Conservation (phyloP, 2,888 invertebrate species). For the Myathropa florea region DNA sequence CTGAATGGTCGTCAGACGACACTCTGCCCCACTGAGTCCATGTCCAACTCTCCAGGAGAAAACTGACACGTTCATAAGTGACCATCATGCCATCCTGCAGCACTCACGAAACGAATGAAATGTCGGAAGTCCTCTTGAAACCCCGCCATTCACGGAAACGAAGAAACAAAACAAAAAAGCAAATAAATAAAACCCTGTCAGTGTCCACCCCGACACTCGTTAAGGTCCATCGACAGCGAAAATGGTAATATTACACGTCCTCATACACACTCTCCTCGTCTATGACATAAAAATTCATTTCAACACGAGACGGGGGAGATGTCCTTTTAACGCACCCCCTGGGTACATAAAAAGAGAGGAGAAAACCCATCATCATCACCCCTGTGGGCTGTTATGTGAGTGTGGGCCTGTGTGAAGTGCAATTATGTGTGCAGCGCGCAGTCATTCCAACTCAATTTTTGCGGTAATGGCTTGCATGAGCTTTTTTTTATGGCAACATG, state of each 20-base stretch:
- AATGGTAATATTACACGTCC: constrained; percentile 33
- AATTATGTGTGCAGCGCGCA: constrained; percentile 45
- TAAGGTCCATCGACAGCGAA: constrained; percentile 23
- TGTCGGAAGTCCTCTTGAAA: neutral
- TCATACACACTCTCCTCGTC: neutral
- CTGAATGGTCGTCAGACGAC: no score
- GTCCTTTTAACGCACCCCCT: neutral
- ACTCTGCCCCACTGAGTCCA: neutral
- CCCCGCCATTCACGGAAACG: neutral
- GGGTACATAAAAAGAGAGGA: neutral
- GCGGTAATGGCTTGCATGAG: constrained; percentile 39
- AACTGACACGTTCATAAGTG: neutral
- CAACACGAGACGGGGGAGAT: neutral
- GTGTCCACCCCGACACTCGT: neutral
- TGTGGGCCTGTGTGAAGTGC: constrained; percentile 5
- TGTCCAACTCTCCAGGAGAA: neutral
- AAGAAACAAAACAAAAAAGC: neutral
- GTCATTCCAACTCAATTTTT: constrained; percentile 43
- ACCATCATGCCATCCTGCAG: neutral
- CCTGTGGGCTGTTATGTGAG: no score
- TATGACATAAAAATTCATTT: constrained; percentile 32
- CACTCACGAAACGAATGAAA: neutral
- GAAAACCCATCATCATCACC: neutral
- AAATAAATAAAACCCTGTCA: neutral
- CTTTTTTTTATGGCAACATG: constrained; percentile 30